Evolutionary conservation across 2,888 invertebrate species (phyloP), one percentile per base, ranked within the genome.

Genomic region (Chloroclystis v-ata): DNA sequence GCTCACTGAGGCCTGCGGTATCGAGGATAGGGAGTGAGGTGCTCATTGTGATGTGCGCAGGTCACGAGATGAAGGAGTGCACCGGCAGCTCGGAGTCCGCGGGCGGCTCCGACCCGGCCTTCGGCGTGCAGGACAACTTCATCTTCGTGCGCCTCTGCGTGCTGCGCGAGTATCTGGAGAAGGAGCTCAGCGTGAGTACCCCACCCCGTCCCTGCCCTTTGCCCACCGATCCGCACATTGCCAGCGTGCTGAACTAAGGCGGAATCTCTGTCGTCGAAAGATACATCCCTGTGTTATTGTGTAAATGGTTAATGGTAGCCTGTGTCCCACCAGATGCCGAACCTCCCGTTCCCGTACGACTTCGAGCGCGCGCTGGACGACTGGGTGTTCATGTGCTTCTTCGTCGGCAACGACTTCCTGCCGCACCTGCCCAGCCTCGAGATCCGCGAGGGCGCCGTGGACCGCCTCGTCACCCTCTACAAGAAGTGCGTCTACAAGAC

Each of bases 371-470:
- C 94, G 0, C 78, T 99, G 10, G 99, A 99, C 72, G 99, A 99
- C 82, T 99, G 99, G 99, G 99, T 78, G 59, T 84, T 85, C 69
- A 98, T 99, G 97, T 99, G 99, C 75, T 99, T 99, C 89, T 99
- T 99, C 82, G 98, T 99, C 41, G 99, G 99, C 37, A 99, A 99
- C 73, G 99, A 99, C 84, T 99, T 99, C 75, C 80, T 99, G 63
- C 99, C 99, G 0, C 99, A 99, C 89, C 89, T 99, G 57, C 99
- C 99, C 3, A 98, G 98, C 40, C 84, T 99, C 61, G 99, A 99
- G 90, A 99, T 99, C 69, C 90, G 98, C 37, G 98, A 99, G 86
- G 95, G 95, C 0, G 98, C 99, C 0, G 98, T 99, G 37, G 99
- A 99, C 79, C 89, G 98, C 43, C 90, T 99, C 11, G 94, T 99